Percentiles rank a stretch among this genome's conserved stretches.
phyloP scores from a whole-genome alignment of 2,113 vertebrate genomes.

The Mobula birostris region DNA sequence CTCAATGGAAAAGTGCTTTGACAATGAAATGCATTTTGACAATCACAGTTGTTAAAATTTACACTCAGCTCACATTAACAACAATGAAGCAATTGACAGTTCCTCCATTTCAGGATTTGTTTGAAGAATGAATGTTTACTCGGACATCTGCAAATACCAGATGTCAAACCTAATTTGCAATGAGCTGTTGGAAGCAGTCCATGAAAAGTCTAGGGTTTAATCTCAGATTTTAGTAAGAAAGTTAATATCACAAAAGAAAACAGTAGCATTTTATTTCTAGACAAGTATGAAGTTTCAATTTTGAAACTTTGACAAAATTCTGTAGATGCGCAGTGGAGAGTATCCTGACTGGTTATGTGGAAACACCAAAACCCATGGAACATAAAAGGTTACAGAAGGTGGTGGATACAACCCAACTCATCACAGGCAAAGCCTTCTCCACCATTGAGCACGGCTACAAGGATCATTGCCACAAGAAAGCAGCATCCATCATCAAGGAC shows the following conservation, averaged over 20 bases:
- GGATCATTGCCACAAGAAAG: too few relatives aligned
- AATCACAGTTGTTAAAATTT: not conserved
- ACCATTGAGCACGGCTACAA: too few relatives aligned
- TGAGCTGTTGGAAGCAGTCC: not conserved
- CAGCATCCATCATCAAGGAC: too few relatives aligned
- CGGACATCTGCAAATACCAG: not conserved
- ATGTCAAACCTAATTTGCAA: not conserved
- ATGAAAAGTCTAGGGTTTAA: not conserved
- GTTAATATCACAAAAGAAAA: not conserved
- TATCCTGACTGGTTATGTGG: too few relatives aligned
- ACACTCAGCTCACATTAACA: not conserved
- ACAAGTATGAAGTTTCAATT: too few relatives aligned
- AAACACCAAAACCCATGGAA: too few relatives aligned
- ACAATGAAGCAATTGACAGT: not conserved
- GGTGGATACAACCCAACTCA: too few relatives aligned
- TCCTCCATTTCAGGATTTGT: not conserved
- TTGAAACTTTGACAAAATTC: too few relatives aligned
- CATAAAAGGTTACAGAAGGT: too few relatives aligned
- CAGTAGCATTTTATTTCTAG: not conserved
- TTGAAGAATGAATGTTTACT: not conserved
- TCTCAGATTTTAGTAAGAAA: not conserved
- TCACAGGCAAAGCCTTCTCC: too few relatives aligned
- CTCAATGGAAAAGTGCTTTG: not conserved
- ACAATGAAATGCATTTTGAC: not conserved
- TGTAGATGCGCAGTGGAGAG: too few relatives aligned